Percentiles rank a stretch among this genome's conserved stretches.
These are phyloP conservation scores for Callosobruchus maculatus DNA, from an alignment of 2,888 invertebrate genomes.

Conservation along the genomic window DNA sequence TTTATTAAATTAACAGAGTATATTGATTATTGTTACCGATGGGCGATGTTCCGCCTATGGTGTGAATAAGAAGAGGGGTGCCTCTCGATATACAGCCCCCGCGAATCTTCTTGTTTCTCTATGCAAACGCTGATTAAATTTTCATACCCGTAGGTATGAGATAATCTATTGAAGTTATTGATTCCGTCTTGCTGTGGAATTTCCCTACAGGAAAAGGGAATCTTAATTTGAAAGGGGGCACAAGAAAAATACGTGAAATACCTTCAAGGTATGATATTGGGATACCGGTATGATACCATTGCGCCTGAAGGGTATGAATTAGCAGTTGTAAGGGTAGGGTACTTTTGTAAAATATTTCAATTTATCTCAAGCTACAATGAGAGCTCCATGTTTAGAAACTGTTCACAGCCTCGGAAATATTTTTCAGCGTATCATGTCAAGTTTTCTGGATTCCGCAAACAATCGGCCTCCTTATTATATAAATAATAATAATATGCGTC, in stretches of 20 bases:
- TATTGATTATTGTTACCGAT: no score
- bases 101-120: conserved; percentile 38
- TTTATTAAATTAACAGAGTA: no score
- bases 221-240: neutral
- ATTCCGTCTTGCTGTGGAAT: neutral
- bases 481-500: no score
- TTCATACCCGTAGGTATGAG: conserved; percentile 39
- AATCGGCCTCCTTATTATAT: no score
- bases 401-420: no score
- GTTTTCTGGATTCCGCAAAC: no score
- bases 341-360: neutral
- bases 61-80: neutral
- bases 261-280: neutral
- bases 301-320: neutral
- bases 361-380: no score
- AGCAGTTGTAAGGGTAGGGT: neutral
- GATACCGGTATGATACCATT: neutral
- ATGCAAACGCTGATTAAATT: conserved; percentile 43
- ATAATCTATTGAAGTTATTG: conserved; percentile 31
- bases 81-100: conserved; percentile 18
- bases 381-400: no score
- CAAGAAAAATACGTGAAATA: neutral
- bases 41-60: neutral
- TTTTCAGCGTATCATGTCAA: no score
- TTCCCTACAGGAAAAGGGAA: neutral